Percentiles rank a stretch among this genome's conserved stretches.
phyloP scores from a whole-genome alignment of 2,888 invertebrate species.

The Platycnemis pennipes region DNA sequence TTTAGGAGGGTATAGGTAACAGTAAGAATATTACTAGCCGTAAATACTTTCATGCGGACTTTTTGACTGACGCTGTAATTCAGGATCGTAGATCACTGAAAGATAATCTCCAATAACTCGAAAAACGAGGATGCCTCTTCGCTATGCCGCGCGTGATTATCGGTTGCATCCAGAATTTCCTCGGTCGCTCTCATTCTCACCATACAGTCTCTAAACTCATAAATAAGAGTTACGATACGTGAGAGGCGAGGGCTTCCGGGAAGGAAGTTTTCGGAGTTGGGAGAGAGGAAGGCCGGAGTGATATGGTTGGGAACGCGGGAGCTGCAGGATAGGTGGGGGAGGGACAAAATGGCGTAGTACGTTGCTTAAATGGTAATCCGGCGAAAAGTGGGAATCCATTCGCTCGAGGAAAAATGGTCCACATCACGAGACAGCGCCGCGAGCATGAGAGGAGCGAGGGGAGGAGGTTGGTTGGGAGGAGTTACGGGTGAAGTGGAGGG shows the following conservation, averaged over 20 bases:
- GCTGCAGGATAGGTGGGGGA: background rate
- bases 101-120: background rate
- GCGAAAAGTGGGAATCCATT: constrained; percentile 66
- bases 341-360: constrained; percentile 60
- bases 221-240: constrained; percentile 61
- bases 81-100: background rate
- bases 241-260: background rate
- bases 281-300: background rate
- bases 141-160: background rate
- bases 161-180: constrained; percentile 19
- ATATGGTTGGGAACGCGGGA: background rate
- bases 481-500: background rate
- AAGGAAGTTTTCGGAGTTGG: background rate
- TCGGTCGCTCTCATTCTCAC: background rate
- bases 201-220: background rate
- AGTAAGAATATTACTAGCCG: too few species aligned
- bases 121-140: background rate
- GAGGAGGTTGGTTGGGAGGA: background rate
- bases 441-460: background rate
- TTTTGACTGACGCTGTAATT: background rate
- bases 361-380: constrained; percentile 67
- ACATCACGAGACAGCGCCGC: constrained; percentile 54
- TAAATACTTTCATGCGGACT: too few species aligned
- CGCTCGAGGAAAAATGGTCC: constrained; percentile 61
- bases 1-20: too few species aligned